Conservation (phyloP, 2,888 invertebrate genomes). For the Stenoptilia bipunctidactyla region DNA sequence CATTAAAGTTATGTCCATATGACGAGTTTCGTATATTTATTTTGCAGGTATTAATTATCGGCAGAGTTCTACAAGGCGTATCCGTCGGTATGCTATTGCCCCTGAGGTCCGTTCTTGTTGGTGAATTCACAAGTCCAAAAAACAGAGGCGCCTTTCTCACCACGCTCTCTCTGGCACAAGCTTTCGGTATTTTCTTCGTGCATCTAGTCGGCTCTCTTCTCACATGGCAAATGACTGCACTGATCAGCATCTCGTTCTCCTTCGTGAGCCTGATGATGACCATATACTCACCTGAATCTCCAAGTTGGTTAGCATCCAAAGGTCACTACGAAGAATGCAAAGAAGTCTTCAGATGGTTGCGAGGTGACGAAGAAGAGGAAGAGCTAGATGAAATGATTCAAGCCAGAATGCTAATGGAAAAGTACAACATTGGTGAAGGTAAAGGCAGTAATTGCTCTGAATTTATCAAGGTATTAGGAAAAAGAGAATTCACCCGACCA, state of each 20-base stretch:
- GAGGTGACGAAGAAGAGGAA: constrained; percentile 58
- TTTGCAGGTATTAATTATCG: constrained; percentile 14
- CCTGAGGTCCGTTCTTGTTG: constrained; percentile 59
- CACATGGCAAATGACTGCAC: constrained; percentile 66
- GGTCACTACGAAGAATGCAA: constrained; percentile 65
- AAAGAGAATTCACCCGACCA: constrained; percentile 67
- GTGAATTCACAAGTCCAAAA: constrained; percentile 70
- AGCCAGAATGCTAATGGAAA: constrained; percentile 24
- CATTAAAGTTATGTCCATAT: too few species aligned
- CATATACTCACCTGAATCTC: constrained; percentile 69
- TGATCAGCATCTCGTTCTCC: constrained; percentile 51
- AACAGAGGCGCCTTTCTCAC: constrained; percentile 73
- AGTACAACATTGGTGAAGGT: constrained; percentile 9
- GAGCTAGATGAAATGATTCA: constrained; percentile 43
- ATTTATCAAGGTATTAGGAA: constrained; percentile 19
- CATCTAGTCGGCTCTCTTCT: constrained; percentile 73
- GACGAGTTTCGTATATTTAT: too few species aligned
- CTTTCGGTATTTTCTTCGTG: constrained; percentile 71
- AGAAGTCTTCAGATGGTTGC: constrained; percentile 64
- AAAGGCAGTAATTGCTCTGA: constrained; percentile 5
- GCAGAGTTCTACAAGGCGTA: constrained; percentile 32
- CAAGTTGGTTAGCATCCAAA: constrained; percentile 73
- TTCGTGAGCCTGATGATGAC: constrained; percentile 49
- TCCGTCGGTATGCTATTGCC: constrained; percentile 63
- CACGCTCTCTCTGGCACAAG: constrained; percentile 68